Conservation (phyloP, 2,888 invertebrate species). For the Caenorhabditis afra region DNA sequence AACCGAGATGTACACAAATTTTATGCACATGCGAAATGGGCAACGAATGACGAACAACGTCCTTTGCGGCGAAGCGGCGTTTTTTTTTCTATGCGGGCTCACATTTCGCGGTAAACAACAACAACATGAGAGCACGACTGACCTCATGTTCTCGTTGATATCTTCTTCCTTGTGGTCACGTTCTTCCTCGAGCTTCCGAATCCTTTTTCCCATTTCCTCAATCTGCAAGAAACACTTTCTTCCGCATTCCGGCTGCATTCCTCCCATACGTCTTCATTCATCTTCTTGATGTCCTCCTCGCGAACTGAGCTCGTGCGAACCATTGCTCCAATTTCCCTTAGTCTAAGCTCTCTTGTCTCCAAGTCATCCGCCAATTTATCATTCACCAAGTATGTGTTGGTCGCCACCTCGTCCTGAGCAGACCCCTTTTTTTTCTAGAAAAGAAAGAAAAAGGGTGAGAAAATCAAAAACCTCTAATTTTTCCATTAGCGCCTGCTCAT, state of each 20-base stretch:
- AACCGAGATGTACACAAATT: slow-evolving; percentile 37
- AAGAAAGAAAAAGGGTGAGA: neutral
- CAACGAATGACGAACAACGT: slow-evolving; percentile 23
- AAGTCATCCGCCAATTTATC: slow-evolving; percentile 89
- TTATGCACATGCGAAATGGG: slow-evolving; percentile 41
- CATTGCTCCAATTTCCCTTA: slow-evolving; percentile 86
- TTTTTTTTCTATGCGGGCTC: too few species aligned
- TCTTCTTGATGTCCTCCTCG: slow-evolving; percentile 85
- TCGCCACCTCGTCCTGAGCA: slow-evolving; percentile 86
- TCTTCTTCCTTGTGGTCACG: slow-evolving; percentile 84
- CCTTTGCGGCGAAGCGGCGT: slow-evolving; percentile 4
- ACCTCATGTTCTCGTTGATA: slow-evolving; percentile 70
- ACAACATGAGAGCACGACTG: slow-evolving; percentile 28
- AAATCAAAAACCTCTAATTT: slow-evolving; percentile 47
- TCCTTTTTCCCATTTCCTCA: slow-evolving; percentile 83
- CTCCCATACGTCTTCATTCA: slow-evolving; percentile 84
- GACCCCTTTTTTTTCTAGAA: too few species aligned
- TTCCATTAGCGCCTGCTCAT: slow-evolving; percentile 44
- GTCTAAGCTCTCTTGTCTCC: slow-evolving; percentile 84
- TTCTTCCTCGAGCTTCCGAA: slow-evolving; percentile 87
- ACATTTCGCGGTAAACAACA: slow-evolving; percentile 4
- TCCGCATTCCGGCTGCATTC: neutral
- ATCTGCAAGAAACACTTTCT: slow-evolving; percentile 80
- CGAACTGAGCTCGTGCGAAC: slow-evolving; percentile 85
- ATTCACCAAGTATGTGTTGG: slow-evolving; percentile 87